Evolutionary conservation across 2,113 vertebrate species (phyloP).

Genomic region (Panthera leo): DNA sequence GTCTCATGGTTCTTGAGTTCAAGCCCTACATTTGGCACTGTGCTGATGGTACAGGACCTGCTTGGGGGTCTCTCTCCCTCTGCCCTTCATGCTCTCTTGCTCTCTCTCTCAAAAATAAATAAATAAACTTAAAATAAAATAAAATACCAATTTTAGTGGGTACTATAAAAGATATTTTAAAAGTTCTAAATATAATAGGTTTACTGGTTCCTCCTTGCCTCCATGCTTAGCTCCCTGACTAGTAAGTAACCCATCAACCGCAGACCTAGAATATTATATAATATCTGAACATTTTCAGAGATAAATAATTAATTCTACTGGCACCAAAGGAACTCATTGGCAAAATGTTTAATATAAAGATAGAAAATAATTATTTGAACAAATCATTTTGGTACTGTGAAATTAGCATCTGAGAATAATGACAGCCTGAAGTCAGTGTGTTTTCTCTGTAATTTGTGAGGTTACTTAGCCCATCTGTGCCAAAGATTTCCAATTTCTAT

Average conservation of each 20-base stretch:
- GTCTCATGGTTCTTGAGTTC: no score
- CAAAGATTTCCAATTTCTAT: slow-evolving; percentile 44
- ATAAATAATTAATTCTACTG: neutral
- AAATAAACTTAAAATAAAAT: neutral
- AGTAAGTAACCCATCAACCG: neutral
- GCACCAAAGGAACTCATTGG: neutral
- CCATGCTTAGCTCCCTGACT: neutral
- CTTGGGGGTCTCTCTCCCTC: no score
- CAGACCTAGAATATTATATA: neutral
- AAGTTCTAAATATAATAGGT: neutral
- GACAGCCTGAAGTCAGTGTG: neutral
- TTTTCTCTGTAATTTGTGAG: slow-evolving; percentile 20
- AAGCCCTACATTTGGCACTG: no score
- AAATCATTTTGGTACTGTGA: neutral
- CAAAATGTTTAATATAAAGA: neutral
- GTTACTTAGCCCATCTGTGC: slow-evolving; percentile 14
- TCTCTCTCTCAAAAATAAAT: no score
- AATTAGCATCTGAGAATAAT: neutral
- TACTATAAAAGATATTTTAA: neutral
- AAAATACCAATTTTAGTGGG: neutral
- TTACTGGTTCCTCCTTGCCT: neutral
- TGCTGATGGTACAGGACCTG: no score
- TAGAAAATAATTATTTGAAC: slow-evolving; percentile 38
- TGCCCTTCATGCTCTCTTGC: no score
- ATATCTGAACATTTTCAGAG: neutral